These are phyloP conservation scores for Hermaeophaga mercurialis DNA, from an alignment of 2,888 invertebrate genomes.

Conservation along the genomic window DNA sequence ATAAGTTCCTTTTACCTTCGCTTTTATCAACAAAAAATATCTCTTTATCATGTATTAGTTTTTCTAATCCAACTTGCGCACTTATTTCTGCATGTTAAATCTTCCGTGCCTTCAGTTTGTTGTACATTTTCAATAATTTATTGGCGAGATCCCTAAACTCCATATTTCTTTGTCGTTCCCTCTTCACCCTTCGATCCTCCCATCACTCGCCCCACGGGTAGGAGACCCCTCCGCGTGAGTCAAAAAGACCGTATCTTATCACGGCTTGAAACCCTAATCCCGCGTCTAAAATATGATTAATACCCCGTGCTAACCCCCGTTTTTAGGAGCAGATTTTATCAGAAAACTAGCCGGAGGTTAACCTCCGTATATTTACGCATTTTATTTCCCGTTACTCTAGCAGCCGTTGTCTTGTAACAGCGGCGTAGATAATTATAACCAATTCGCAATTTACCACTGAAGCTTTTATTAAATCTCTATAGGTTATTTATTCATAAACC, in stretches of 20 bases:
- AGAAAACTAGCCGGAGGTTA: constrained; percentile 32
- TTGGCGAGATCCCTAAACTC: constrained; percentile 9
- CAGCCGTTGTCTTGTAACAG: not conserved
- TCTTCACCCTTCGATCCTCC: constrained; percentile 34
- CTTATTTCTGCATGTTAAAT: too few species aligned
- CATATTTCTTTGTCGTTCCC: constrained; percentile 7
- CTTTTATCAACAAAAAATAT: too few species aligned
- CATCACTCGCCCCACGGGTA: constrained; percentile 29
- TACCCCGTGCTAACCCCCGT: constrained; percentile 46
- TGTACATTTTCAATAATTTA: too few species aligned
- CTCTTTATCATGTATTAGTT: too few species aligned
- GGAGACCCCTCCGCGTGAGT: constrained; percentile 35
- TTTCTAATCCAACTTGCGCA: too few species aligned
- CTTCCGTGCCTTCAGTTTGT: too few species aligned
- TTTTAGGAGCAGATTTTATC: constrained; percentile 30
- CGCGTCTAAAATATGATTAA: constrained; percentile 53
- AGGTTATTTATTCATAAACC: too few species aligned
- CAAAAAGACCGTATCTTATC: constrained; percentile 49
- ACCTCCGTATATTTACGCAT: constrained; percentile 28
- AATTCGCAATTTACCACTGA: too few species aligned
- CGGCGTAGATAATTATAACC: not conserved
- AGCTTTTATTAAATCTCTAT: too few species aligned
- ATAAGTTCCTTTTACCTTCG: too few species aligned
- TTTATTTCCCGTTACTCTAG: constrained; percentile 19
- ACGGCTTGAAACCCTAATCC: constrained; percentile 49